A percentile compares a stretch with the other conserved stretches of the same genome.
Conservation (phyloP, 2,113 vertebrate species). For the Psophia crepitans region DNA sequence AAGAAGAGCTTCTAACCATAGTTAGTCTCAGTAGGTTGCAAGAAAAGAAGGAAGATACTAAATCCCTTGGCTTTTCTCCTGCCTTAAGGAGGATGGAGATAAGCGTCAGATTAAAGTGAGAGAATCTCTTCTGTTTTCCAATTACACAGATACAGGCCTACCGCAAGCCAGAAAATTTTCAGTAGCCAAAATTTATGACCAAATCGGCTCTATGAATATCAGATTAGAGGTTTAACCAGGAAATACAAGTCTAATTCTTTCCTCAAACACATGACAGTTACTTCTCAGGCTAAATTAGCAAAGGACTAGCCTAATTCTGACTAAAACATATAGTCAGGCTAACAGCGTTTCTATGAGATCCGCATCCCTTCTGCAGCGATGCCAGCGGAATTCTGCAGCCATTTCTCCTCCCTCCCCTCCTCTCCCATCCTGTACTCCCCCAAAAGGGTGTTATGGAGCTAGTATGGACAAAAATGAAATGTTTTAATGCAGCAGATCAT, state of each 20-base stretch:
- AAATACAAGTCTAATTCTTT: slow-evolving; percentile 16
- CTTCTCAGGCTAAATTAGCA: neutral
- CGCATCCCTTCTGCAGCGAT: neutral
- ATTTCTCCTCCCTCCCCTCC: neutral
- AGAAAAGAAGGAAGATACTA: slow-evolving; percentile 21
- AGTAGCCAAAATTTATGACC: slow-evolving; percentile 33
- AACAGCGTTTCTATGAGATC: neutral
- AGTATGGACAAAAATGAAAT: neutral
- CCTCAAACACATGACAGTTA: neutral
- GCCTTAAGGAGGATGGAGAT: slow-evolving; percentile 52
- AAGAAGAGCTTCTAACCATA: slow-evolving; percentile 29
- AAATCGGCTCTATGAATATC: slow-evolving; percentile 11
- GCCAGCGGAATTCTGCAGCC: neutral
- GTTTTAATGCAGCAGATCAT: neutral
- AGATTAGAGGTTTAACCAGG: slow-evolving; percentile 26
- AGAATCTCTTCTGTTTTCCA: slow-evolving; percentile 45
- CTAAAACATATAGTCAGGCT: neutral
- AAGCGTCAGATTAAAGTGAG: slow-evolving; percentile 43
- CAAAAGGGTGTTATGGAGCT: neutral
- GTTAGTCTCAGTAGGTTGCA: slow-evolving; percentile 39
- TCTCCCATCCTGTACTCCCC: too few relatives aligned
- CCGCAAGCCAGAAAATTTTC: neutral
- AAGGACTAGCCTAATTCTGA: neutral
- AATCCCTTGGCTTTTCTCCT: slow-evolving; percentile 43
- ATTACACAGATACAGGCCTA: slow-evolving; percentile 24